These are phyloP conservation scores for Philaethria dido DNA, from an alignment of 2,888 invertebrate genomes.

Conservation along the genomic window DNA sequence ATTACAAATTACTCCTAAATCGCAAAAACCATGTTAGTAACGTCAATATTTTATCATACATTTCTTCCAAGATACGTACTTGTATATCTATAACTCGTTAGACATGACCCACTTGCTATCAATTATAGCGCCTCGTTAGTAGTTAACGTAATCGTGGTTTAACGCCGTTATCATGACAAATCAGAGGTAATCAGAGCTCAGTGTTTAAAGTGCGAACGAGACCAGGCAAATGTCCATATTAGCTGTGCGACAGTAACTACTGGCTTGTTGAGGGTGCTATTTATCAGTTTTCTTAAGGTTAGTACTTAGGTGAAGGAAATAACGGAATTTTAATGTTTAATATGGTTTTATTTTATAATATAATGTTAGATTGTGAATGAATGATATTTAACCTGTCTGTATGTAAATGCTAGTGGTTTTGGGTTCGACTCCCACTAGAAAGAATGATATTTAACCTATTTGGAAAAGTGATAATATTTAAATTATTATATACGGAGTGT, in stretches of 20 bases:
- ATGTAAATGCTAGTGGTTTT: too few species aligned
- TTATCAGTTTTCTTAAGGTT: constrained; percentile 43
- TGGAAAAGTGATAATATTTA: too few species aligned
- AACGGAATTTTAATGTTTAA: constrained; percentile 7
- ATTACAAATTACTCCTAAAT: background rate
- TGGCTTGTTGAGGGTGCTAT: constrained; percentile 48
- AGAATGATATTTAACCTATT: too few species aligned
- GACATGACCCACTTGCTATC: constrained; percentile 30
- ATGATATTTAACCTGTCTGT: too few species aligned
- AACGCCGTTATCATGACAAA: constrained; percentile 52
- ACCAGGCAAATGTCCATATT: constrained; percentile 52
- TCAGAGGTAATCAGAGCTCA: constrained; percentile 46
- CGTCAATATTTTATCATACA: constrained; percentile 1
- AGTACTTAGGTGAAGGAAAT: background rate
- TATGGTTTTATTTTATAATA: background rate
- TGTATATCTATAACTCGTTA: constrained; percentile 16
- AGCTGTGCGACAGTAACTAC: constrained; percentile 49
- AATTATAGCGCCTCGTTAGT: constrained; percentile 34
- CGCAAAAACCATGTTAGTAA: background rate
- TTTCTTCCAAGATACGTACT: background rate
- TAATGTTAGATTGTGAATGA: too few species aligned
- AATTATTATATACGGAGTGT: too few species aligned
- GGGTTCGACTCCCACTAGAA: too few species aligned
- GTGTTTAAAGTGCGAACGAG: constrained; percentile 41
- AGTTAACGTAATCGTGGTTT: constrained; percentile 28